Evolutionary conservation across 1,140 invertebrate genomes (phyloP).

Genomic region (Drosophila funebris): DNA sequence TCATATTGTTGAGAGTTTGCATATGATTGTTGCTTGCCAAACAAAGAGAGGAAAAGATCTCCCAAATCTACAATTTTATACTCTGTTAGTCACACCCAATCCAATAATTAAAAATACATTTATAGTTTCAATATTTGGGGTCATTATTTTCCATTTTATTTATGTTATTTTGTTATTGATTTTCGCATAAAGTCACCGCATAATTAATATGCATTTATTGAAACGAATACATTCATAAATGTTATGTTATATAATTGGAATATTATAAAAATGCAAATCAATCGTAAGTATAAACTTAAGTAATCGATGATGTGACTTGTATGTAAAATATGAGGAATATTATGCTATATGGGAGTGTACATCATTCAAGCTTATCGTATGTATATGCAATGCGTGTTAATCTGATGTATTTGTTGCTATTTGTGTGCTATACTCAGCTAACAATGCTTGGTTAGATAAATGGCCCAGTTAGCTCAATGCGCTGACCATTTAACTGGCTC

Average conservation of each 20-base stretch:
- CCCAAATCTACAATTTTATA: no score
- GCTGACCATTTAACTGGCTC: neutral
- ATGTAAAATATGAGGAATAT: constrained; percentile 4
- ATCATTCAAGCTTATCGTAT: constrained; percentile 38
- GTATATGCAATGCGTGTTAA: constrained; percentile 21
- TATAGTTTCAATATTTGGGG: constrained; percentile 32
- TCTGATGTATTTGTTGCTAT: constrained; percentile 8
- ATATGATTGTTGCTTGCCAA: no score
- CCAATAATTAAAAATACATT: neutral
- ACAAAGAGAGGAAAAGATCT: no score
- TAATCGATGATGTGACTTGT: constrained; percentile 11
- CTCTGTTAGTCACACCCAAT: no score
- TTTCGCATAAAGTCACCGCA: constrained; percentile 8
- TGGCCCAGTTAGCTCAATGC: neutral
- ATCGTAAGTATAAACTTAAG: constrained; percentile 21
- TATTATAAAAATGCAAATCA: constrained; percentile 30
- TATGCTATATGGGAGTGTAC: constrained; percentile 19
- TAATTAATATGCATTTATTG: neutral
- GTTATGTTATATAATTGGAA: constrained; percentile 5
- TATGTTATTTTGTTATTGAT: constrained; percentile 26
- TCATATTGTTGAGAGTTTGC: no score
- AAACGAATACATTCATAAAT: constrained; percentile 36
- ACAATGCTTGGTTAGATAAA: constrained; percentile 8
- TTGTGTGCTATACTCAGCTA: constrained; percentile 2
- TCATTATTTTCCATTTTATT: constrained; percentile 34